A percentile compares a stretch with the other conserved stretches of the same genome.
phyloP scores from a whole-genome alignment of 2,888 invertebrate species.

The Melieria omissa region DNA sequence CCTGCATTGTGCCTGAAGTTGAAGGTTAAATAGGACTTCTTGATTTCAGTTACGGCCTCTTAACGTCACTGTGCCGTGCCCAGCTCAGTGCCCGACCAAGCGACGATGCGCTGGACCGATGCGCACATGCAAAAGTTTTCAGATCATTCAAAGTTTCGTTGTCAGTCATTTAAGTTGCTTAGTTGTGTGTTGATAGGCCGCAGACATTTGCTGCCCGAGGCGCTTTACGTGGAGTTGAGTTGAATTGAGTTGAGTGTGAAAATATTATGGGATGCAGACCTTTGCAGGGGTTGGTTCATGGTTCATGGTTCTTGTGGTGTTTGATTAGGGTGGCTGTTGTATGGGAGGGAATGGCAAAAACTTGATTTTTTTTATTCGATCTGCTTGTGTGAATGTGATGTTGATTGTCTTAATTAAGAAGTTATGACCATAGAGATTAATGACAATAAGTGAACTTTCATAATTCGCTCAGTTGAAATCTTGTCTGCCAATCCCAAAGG shows the following conservation, averaged over 20 bases:
- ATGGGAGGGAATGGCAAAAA: not conserved
- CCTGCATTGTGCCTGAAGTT: constrained; percentile 13
- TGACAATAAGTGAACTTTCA: too few relatives aligned
- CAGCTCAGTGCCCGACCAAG: too few relatives aligned
- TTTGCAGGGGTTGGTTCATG: too few relatives aligned
- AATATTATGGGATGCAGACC: not conserved
- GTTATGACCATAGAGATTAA: constrained; percentile 1
- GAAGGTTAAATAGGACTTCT: constrained; percentile 38
- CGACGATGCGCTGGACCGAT: not conserved
- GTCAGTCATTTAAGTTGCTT: constrained; percentile 20
- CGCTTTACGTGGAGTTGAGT: not conserved
- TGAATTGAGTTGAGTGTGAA: constrained; percentile 19
- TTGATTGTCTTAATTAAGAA: constrained; percentile 28
- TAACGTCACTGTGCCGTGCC: too few relatives aligned
- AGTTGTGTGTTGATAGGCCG: constrained; percentile 33
- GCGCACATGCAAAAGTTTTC: constrained; percentile 26
- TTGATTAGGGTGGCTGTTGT: too few relatives aligned
- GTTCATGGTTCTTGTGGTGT: too few relatives aligned
- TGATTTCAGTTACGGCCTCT: constrained; percentile 26
- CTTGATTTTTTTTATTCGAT: not conserved
- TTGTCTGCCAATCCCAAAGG: too few relatives aligned
- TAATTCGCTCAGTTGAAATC: too few relatives aligned
- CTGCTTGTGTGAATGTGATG: constrained; percentile 9
- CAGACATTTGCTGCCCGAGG: constrained; percentile 35
- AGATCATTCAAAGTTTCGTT: constrained; percentile 28